Conservation (phyloP, 2,113 vertebrate genomes). For the Mobula hypostoma region DNA sequence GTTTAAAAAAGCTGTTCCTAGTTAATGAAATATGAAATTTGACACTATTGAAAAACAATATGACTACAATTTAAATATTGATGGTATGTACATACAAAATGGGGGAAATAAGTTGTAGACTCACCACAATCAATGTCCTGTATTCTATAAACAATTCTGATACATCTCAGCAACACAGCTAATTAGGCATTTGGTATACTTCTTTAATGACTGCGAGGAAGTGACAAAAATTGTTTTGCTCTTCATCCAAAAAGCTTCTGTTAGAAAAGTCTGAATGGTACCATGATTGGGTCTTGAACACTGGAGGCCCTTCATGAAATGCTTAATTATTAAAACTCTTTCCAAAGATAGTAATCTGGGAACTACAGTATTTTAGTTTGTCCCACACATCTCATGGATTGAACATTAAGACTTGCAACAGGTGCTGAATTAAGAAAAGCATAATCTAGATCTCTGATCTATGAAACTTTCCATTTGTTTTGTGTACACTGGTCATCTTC, state of each 20-base stretch:
- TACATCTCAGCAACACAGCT: not conserved
- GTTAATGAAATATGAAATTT: not conserved
- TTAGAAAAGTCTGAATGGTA: not conserved
- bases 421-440: not conserved
- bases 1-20: not conserved
- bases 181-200: not conserved
- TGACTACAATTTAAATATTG: not conserved
- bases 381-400: not conserved
- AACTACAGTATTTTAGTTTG: conserved; percentile 11
- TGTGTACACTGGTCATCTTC: not conserved
- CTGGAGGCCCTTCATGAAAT: conserved; percentile 29
- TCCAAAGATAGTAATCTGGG: not conserved
- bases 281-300: not conserved
- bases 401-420: not conserved
- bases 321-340: conserved; percentile 5
- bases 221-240: not conserved
- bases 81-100: not conserved
- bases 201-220: not conserved
- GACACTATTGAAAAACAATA: not conserved
- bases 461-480: conserved; percentile 15
- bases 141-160: not conserved
- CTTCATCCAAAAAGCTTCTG: not conserved
- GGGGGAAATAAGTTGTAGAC: not conserved
- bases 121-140: not conserved
- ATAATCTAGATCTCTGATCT: not conserved